Evolutionary conservation across 2,888 invertebrate genomes (phyloP).

Genomic region (Drosophila barbarae): DNA sequence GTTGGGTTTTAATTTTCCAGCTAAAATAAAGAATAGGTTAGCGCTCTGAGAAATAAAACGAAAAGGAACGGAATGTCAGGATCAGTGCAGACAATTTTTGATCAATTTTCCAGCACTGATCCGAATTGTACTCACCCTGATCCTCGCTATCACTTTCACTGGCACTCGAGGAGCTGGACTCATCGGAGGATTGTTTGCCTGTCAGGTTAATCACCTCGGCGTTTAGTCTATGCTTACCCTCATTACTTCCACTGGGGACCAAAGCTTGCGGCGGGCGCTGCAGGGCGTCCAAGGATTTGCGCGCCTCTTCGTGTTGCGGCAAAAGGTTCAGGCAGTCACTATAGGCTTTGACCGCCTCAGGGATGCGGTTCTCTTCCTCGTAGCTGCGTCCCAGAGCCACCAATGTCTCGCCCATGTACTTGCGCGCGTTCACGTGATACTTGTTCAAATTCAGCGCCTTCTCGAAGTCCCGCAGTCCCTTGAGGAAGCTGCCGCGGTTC

Average conservation of each 20-base stretch:
- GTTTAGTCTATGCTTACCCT: constrained; percentile 26
- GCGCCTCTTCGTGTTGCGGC: constrained; percentile 93
- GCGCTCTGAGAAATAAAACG: not conserved
- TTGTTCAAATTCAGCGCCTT: constrained; percentile 93
- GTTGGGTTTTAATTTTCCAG: constrained; percentile 76
- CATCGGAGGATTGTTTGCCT: constrained; percentile 53
- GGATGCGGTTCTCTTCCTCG: constrained; percentile 91
- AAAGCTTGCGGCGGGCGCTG: constrained; percentile 81
- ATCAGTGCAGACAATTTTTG: constrained; percentile 3
- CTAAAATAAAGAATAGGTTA: constrained; percentile 51
- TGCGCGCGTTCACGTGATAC: constrained; percentile 94
- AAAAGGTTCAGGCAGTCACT: constrained; percentile 90
- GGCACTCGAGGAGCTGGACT: constrained; percentile 54
- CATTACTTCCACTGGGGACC: constrained; percentile 3
- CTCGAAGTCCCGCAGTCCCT: constrained; percentile 97
- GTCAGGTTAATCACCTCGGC: constrained; percentile 7
- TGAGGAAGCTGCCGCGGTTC: constrained; percentile 94
- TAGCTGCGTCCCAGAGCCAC: constrained; percentile 93
- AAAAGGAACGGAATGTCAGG: too few species aligned
- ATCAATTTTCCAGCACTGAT: not conserved
- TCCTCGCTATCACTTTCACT: constrained; percentile 52
- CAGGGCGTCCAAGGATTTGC: constrained; percentile 89
- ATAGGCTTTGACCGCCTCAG: constrained; percentile 91
- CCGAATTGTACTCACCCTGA: constrained; percentile 51
- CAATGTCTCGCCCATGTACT: constrained; percentile 95